Percentiles rank a stretch among this genome's conserved stretches.
Evolutionary conservation across 2,797 vertebrate genomes (phyloP).

Genomic region (Pterois miles): DNA sequence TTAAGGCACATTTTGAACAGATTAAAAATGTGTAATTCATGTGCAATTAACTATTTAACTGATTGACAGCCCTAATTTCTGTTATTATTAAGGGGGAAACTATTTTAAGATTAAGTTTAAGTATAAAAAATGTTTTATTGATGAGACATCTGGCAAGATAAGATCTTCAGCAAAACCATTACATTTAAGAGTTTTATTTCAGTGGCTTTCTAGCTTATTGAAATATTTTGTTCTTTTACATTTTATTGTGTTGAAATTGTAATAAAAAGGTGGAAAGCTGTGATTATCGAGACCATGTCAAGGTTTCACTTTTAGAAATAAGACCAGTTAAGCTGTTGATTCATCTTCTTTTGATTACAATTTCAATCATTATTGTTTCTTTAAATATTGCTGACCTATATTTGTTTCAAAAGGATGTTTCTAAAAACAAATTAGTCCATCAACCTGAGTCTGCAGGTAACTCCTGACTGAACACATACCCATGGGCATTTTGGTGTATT

Average conservation of each 20-base stretch:
- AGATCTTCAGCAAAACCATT: background rate
- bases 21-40: too few relatives aligned
- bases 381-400: background rate
- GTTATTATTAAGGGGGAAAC: background rate
- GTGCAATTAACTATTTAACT: too few relatives aligned
- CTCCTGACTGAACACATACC: conserved; percentile 4
- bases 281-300: background rate
- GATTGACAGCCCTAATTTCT: too few relatives aligned
- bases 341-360: background rate
- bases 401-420: background rate
- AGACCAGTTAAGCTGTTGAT: background rate
- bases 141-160: background rate
- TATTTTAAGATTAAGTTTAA: background rate
- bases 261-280: background rate
- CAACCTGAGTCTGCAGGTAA: background rate
- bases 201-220: background rate
- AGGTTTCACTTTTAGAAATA: background rate
- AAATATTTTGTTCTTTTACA: background rate
- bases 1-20: too few relatives aligned
- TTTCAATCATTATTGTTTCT: background rate
- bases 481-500: conserved; percentile 34
- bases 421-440: background rate
- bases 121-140: too few relatives aligned
- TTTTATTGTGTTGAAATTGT: background rate
- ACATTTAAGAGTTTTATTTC: background rate